Percentiles rank a stretch among this genome's conserved stretches.
Conservation (phyloP, 2,113 vertebrate genomes). For the Emydura subglobosa region DNA sequence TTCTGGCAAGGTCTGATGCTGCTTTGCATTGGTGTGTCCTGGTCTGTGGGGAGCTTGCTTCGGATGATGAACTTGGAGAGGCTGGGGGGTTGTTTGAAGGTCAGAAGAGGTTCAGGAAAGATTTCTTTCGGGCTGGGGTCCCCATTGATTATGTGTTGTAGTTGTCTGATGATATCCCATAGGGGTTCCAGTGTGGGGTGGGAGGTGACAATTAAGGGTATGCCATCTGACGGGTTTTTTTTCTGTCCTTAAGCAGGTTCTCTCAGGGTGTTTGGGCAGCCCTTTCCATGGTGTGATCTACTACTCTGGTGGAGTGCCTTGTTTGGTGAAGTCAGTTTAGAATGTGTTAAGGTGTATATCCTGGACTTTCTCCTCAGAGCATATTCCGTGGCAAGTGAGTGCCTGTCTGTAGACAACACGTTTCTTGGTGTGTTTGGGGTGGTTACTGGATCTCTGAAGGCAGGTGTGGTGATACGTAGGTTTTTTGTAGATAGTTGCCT, state of each 20-base stretch:
- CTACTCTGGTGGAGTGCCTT: background rate
- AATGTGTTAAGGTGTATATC: too few relatives aligned
- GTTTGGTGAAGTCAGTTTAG: background rate
- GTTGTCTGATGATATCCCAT: background rate
- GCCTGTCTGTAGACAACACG: too few relatives aligned
- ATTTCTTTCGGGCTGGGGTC: background rate
- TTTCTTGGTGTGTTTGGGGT: too few relatives aligned
- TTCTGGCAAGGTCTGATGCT: background rate
- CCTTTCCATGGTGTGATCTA: background rate
- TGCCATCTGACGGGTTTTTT: background rate
- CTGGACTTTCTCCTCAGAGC: too few relatives aligned
- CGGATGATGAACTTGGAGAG: background rate
- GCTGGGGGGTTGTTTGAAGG: background rate
- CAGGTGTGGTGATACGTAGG: too few relatives aligned
- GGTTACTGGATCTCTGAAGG: too few relatives aligned
- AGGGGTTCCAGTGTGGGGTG: background rate
- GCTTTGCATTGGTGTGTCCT: background rate
- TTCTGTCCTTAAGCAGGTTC: background rate
- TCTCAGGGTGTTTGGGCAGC: background rate
- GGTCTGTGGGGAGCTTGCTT: too few relatives aligned
- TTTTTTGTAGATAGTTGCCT: too few relatives aligned
- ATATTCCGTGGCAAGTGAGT: too few relatives aligned
- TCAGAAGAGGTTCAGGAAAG: background rate
- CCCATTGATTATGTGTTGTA: background rate
- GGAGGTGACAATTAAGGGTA: background rate